Evolutionary conservation across 2,888 invertebrate genomes (phyloP), one percentile per base, ranked within the genome.

Genomic region (Drosophila merina): DNA sequence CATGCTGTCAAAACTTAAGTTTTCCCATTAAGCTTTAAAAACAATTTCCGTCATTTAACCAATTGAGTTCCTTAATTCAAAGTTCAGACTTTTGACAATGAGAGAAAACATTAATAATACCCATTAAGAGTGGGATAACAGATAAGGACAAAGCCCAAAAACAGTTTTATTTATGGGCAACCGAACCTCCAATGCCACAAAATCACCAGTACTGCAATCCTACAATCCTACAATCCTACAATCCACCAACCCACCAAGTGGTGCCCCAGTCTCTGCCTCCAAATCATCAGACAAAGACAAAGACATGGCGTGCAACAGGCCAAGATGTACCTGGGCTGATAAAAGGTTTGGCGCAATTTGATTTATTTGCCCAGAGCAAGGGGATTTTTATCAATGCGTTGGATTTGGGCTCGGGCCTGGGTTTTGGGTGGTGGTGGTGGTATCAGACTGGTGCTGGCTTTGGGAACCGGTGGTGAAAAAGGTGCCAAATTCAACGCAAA

Each of bases 401-500:
- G 38, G 25, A 30, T 38, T 30, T 36, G 26, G 30, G 14, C 9
- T 3, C 4, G 42, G 25, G 44, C 25, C 14, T 20, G 44, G 25
- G 44, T 9, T 40, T 40, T 36, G 20, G 25, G 20, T 30, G 30
- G 31, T 49, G 31, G 1, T 20, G 20, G 20, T 1, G 20, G 20
- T 1, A n/a, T 14, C 12, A 38, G 38, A 38, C n/a, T 33, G 49
- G 8, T 4, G 31, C 7, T 20, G 7, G 10, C 9, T 2, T 8
- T 9, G 30, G 4, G 31, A 9, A 28, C 33, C 12, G 48, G 33
- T 58, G 40, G 48, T 44, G 70, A 48, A 70, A 69, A 72, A 63
- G 62, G 55, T 62, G 70, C 51, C 70, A 70, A 62, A 69, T 71
- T 64, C 60, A 71, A 64, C 51, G 71, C 52, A 66, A 56, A 28